A percentile compares a stretch with the other conserved stretches of the same genome.
Conservation (phyloP, 2,888 invertebrate genomes). For the Doris montereyensis region DNA sequence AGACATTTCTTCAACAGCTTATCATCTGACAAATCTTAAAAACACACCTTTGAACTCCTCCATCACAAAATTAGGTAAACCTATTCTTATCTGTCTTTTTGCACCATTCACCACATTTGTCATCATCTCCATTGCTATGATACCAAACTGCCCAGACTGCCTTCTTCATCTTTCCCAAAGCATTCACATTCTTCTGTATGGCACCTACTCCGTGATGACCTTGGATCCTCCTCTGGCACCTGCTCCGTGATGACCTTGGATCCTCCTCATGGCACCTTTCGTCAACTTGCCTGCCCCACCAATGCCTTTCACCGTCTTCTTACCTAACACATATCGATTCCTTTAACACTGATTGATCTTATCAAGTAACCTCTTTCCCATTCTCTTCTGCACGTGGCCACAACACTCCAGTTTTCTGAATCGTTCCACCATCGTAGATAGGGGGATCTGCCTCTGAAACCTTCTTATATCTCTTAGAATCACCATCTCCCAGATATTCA, state of each 20-base stretch:
- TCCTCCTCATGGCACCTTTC: conserved; percentile 20
- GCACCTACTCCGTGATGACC: conserved; percentile 38
- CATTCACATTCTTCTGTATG: conserved; percentile 22
- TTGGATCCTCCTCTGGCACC: conserved; percentile 36
- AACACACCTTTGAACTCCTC: conserved; percentile 36
- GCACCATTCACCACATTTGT: conserved; percentile 31
- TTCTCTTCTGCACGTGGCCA: conserved; percentile 36
- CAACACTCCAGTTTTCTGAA: conserved; percentile 39
- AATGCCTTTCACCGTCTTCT: conserved; percentile 21
- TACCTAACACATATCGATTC: background rate
- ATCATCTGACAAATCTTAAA: conserved; percentile 32
- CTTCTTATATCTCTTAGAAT: too few relatives aligned
- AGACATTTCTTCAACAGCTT: conserved; percentile 29
- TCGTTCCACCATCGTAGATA: too few relatives aligned
- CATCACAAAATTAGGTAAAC: conserved; percentile 25
- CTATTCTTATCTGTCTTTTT: conserved; percentile 13
- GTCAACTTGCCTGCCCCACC: conserved; percentile 22
- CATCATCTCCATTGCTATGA: conserved; percentile 26
- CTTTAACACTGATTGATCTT: conserved; percentile 3
- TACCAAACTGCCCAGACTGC: conserved; percentile 28
- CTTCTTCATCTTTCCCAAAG: conserved; percentile 25
- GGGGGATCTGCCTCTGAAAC: too few relatives aligned
- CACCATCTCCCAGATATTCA: too few relatives aligned
- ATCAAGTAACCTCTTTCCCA: conserved; percentile 17
- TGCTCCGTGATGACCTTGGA: conserved; percentile 38